Conservation (phyloP, 2,888 invertebrate species). For the Scrobipalpa atriplicella region DNA sequence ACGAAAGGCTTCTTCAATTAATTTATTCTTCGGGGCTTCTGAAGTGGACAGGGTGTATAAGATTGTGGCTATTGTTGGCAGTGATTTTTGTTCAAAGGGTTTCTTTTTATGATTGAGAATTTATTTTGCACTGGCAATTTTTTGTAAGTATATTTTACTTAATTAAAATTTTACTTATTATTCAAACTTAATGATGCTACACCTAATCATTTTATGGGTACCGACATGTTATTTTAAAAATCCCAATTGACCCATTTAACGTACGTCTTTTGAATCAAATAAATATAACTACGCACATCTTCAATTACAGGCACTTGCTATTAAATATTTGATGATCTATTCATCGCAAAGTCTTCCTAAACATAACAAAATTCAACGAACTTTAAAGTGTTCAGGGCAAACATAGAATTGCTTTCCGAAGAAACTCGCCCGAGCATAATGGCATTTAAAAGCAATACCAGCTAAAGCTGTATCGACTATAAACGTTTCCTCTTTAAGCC, state of each 20-base stretch:
- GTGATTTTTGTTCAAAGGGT: neutral
- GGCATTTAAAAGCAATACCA: constrained; percentile 4
- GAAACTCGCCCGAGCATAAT: constrained; percentile 7
- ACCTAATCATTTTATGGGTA: too few relatives aligned
- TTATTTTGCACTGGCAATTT: neutral
- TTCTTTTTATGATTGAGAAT: neutral
- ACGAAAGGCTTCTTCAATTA: constrained; percentile 44
- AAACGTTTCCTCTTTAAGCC: constrained; percentile 22
- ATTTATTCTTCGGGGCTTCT: constrained; percentile 39
- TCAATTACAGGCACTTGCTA: too few relatives aligned
- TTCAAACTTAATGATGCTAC: too few relatives aligned
- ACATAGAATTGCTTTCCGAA: neutral
- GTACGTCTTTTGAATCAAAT: too few relatives aligned
- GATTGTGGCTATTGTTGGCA: constrained; percentile 19
- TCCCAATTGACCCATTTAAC: too few relatives aligned
- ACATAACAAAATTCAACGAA: neutral
- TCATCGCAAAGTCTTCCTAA: too few relatives aligned
- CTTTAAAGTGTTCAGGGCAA: neutral
- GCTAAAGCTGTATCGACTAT: constrained; percentile 12
- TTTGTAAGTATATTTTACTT: too few relatives aligned
- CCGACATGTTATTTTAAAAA: too few relatives aligned
- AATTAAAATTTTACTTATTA: too few relatives aligned
- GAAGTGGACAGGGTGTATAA: constrained; percentile 26
- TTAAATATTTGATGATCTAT: too few relatives aligned
- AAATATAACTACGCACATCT: too few relatives aligned